phyloP scores from a whole-genome alignment of 2,888 invertebrate species.

The Amphipoea lucens region DNA sequence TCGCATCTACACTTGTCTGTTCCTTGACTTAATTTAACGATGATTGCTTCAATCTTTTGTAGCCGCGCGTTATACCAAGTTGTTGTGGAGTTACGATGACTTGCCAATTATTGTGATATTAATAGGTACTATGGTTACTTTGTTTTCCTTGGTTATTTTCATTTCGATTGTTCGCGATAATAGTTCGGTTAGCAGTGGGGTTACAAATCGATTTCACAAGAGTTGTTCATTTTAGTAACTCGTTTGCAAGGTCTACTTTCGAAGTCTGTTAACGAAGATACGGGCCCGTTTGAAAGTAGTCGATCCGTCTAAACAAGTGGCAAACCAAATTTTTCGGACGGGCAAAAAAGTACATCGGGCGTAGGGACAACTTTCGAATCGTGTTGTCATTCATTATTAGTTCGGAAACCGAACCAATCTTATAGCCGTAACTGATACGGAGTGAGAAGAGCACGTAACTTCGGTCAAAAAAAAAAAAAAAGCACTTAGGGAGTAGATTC shows the following conservation, averaged over 20 bases:
- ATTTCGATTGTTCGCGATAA: slow-evolving; percentile 7
- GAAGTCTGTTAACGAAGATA: neutral
- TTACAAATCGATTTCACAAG: neutral
- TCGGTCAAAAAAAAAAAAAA: too few species aligned
- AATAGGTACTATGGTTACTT: slow-evolving; percentile 36
- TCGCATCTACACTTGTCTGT: slow-evolving; percentile 43
- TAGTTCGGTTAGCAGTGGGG: neutral
- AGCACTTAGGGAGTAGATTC: too few species aligned
- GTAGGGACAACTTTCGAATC: neutral
- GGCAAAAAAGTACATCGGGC: neutral
- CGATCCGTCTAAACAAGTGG: neutral
- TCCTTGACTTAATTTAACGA: slow-evolving; percentile 73
- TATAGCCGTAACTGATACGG: too few species aligned
- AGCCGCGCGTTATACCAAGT: slow-evolving; percentile 53
- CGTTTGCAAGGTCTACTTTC: neutral
- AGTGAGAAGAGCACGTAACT: too few species aligned
- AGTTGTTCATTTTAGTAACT: neutral
- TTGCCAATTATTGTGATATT: slow-evolving; percentile 45
- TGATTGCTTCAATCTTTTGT: slow-evolving; percentile 74
- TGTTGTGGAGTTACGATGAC: slow-evolving; percentile 57
- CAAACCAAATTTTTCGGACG: neutral
- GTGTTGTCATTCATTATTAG: neutral
- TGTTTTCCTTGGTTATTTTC: slow-evolving; percentile 45
- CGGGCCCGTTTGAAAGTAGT: neutral
- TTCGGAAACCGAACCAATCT: neutral